Base-by-base conservation (phyloP, 37 sponge, comb jelly and placozoan species). In the Geodia barretti region DNA sequence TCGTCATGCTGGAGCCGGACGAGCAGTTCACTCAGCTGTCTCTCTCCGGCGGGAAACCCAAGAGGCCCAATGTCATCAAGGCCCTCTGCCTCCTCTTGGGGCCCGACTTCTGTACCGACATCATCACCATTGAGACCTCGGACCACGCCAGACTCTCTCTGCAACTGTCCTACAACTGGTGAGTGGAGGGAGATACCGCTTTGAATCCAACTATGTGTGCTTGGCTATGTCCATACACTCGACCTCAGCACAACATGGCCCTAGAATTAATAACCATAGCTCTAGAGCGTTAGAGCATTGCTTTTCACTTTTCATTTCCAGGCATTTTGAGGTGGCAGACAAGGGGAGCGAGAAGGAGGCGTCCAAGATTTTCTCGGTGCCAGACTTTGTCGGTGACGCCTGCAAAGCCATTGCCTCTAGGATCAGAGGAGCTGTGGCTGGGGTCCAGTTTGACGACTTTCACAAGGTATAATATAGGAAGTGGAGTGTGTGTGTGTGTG, bases 361-460 rank as follows among this genome's bases (percentile, higher is more conserved):
- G 24, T 81, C 89, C 36, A 94, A 94, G 85, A 92, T 99, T 34
- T 99, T 99, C 84, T 95, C 99, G 34, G 99, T 99, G 4, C 99
- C 99, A 21, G 99, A 99, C 73, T 99, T 99, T 84, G 95, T 96
- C 31, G 99, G 99, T 9, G 99, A 99, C 79, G 95, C 99, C 32
- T 99, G 99, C 83, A 99, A 99, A 71, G 99, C 99, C 68, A 96
- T 99, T 73, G 99, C 99, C 69, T 99, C 99, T 33, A 88, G 99
- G 31, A 87, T 99, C 42, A 90, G 97, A 83, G 99, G 99, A 74
- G 93, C 97, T 33, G 99, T 99, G 2, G 99, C 99, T 41, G 87
- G 89, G 23, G 97, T 97, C 11, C 95, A 92, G 84, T 99, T 99
- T 79, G 99, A 99, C 37, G 99, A 99, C 82, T 99, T 99, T 83